These are phyloP conservation scores for Thamnophis elegans DNA, from an alignment of 2,797 vertebrate genomes.

Conservation along the genomic window DNA sequence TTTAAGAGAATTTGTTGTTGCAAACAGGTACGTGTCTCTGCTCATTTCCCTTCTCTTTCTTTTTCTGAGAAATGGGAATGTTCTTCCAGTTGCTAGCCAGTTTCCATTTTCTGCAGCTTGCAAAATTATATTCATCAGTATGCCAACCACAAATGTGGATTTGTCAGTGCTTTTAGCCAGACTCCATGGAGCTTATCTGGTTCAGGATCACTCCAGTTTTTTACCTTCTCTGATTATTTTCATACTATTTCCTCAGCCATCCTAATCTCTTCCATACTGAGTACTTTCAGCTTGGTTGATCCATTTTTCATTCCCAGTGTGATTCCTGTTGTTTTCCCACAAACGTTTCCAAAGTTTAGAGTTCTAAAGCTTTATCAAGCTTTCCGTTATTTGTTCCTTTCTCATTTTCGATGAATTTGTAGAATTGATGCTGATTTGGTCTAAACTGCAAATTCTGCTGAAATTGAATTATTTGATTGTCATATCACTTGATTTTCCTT, in stretches of 20 bases:
- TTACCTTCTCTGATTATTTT: neutral
- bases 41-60: neutral
- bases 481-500: neutral
- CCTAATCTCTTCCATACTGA: neutral
- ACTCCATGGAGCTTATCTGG: neutral
- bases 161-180: neutral
- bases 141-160: neutral
- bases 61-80: neutral
- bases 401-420: neutral
- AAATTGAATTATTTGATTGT: neutral
- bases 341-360: neutral
- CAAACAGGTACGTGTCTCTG: neutral
- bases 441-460: neutral
- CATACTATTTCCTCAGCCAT: neutral
- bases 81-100: neutral
- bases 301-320: neutral
- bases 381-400: neutral
- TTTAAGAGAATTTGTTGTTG: neutral
- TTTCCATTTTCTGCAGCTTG: neutral
- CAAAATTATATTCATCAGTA: neutral
- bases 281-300: neutral
- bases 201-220: neutral
- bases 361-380: neutral
- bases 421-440: neutral
- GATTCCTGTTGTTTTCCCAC: neutral